Conservation (phyloP, 2,113 vertebrate genomes). For the Oreamnos americanus region DNA sequence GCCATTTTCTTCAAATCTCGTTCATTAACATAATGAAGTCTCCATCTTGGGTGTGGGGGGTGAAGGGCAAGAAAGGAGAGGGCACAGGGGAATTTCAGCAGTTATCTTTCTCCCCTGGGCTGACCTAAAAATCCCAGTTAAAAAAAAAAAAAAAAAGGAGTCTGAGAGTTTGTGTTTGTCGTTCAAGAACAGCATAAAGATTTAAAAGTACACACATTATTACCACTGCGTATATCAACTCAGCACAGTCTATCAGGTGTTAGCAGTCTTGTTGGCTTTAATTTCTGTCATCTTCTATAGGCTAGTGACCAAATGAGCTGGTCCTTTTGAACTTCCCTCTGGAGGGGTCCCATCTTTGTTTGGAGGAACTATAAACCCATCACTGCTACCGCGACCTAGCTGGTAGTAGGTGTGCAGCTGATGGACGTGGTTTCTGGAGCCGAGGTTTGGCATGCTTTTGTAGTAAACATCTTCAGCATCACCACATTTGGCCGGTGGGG, state of each 20-base stretch:
- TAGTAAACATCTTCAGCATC: constrained; percentile 96
- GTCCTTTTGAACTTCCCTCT: constrained; percentile 87
- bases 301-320: constrained; percentile 96
- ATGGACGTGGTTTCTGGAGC: constrained; percentile 93
- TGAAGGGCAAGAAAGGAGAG: background rate
- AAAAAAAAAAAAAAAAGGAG: constrained; percentile 71
- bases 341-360: constrained; percentile 91
- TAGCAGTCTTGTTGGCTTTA: constrained; percentile 59
- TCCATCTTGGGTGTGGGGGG: constrained; percentile 73
- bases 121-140: constrained; percentile 84
- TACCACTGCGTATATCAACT: constrained; percentile 88
- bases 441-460: constrained; percentile 99
- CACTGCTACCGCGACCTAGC: constrained; percentile 96
- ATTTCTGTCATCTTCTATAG: constrained; percentile 88
- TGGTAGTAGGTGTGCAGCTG: constrained; percentile 98
- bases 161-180: constrained; percentile 76
- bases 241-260: constrained; percentile 80
- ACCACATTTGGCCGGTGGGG: constrained; percentile 86
- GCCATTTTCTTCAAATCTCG: constrained; percentile 78
- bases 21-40: constrained; percentile 88
- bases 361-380: constrained; percentile 93
- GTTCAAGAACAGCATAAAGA: constrained; percentile 79
- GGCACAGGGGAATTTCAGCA: constrained; percentile 62
- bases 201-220: constrained; percentile 87
- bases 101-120: constrained; percentile 77